Evolutionary conservation across 2,888 invertebrate genomes (phyloP), one percentile per base, ranked within the genome.

Genomic region (Andricus curvator): DNA sequence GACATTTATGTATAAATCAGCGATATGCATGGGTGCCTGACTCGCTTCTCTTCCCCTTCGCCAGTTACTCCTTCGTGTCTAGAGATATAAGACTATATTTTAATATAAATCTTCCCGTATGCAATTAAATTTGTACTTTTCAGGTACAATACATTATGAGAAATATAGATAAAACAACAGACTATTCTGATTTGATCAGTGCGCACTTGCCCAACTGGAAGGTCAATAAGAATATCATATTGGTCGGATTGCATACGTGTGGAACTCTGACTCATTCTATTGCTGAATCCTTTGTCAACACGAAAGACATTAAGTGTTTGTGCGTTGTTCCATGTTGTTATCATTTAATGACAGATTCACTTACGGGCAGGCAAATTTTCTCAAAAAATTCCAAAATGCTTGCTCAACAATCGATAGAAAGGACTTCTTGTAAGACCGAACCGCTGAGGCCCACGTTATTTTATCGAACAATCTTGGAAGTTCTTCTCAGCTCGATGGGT

Each of bases 321-420:
- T 96, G 97, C 88, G 96, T 96, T 89, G 96, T 98, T 60, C 97
- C 98, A 0, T 99, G 98, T 91, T 98, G 98, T 90, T 98, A 98
- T 93, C 97, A 98, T 92, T 94, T 98, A 29, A 94, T 94, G 1
- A 96, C 97, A 88, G 91, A 93, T 83, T 94, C 86, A 25, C 84
- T 92, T 15, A 86, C 85, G 37, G 80, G 82, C 62, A 51, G 56
- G 22, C 86, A 85, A 37, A 85, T 82, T 70, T 89, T 92, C 79
- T 87, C 90, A 48, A 91, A 93, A 70, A 97, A 97, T 91, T 97
- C 97, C 0, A 94, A 97, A 82, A 98, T 98, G 97, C 92, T 98
- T 62, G 97, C 97, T 0, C 95, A 97, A 0, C 98, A 98, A 91
- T 96, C 97, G 0, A 93, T 96, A n/a, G 96, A 97, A 83, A 94